Evolutionary conservation across 2,797 vertebrate genomes (phyloP), one percentile per base, ranked within the genome.

Genomic region (Leptoclinus maculatus): DNA sequence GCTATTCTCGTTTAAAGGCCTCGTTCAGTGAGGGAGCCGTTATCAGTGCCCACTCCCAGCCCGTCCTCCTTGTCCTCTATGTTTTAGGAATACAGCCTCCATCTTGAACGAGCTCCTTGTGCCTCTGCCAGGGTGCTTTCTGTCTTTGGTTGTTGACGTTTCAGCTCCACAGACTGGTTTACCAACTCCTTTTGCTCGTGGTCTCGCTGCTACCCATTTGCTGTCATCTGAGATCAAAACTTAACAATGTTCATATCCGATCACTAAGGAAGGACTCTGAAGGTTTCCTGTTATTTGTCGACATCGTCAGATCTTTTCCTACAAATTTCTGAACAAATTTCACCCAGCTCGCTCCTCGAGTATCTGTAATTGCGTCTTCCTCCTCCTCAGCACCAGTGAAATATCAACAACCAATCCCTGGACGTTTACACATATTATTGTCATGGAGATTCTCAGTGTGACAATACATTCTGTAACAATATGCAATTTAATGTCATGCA

Each of bases 1-100:
- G 45, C 84, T 86, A 8, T 91, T 66, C 56, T 79, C 86, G 36
- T 83, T 83, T 59, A n/a, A 95, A 76, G 25, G 79, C 76, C 66
- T 29, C 72, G 21, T 71, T 41, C 78, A 93, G 82, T 67, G 86
- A 56, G 39, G 36, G 89, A 21, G 41, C 51, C 13, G 76, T 87
- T 64, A 91, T 85, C 75, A 86, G 73, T 47, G 83, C 78, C 34
- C 82, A 76, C 11, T 92, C 83, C 34, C n/a, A 12, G 9, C 54
- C 7, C 27, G 73, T 47, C 47, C 56, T 45, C 93, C 17, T 29
- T 43, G 0, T 76, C 84, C 81, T 91, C 79, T 91, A 93, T 71
- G 29, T 54, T 92, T 58, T 2, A 88, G 62, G 82, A 95, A 93
- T 17, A 3, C 5, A 39, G 45, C 7, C 45, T 78, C 9, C 36